Evolutionary conservation across 1,140 invertebrate species (phyloP).

Genomic region (Penaeus japonicus): DNA sequence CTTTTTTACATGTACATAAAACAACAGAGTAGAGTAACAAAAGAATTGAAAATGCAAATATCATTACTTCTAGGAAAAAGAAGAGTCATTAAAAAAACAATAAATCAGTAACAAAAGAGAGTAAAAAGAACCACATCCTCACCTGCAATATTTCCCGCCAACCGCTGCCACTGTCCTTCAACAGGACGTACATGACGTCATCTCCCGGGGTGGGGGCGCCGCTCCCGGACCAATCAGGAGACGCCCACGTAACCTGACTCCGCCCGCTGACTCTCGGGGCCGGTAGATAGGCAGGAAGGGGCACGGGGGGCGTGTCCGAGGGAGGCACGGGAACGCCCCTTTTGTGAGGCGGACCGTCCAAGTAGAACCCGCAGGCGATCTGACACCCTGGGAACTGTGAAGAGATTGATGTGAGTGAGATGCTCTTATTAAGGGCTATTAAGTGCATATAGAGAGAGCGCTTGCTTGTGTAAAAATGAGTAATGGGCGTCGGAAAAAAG

Average conservation of each 20-base stretch:
- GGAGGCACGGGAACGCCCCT: background rate
- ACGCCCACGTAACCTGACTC: conserved; percentile 15
- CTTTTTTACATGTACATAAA: too few species aligned
- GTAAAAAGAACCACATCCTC: background rate
- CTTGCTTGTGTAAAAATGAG: too few species aligned
- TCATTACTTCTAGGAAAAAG: too few species aligned
- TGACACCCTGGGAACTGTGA: conserved; percentile 24
- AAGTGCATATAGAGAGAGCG: too few species aligned
- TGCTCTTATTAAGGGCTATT: too few species aligned
- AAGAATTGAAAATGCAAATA: too few species aligned
- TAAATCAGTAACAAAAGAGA: background rate
- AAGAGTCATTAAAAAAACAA: background rate
- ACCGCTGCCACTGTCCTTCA: background rate
- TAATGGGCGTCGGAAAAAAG: too few species aligned
- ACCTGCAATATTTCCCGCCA: conserved; percentile 27
- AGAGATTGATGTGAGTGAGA: too few species aligned
- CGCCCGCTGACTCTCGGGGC: conserved; percentile 16
- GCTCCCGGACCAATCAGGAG: conserved; percentile 17
- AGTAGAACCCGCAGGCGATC: conserved; percentile 19
- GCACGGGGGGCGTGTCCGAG: background rate
- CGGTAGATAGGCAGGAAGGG: background rate
- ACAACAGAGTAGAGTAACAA: too few species aligned
- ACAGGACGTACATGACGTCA: conserved; percentile 9
- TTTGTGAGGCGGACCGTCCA: background rate
- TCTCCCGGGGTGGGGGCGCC: background rate